phyloP scores from a whole-genome alignment of 2,888 invertebrate genomes.

The Drosophila rubida region DNA sequence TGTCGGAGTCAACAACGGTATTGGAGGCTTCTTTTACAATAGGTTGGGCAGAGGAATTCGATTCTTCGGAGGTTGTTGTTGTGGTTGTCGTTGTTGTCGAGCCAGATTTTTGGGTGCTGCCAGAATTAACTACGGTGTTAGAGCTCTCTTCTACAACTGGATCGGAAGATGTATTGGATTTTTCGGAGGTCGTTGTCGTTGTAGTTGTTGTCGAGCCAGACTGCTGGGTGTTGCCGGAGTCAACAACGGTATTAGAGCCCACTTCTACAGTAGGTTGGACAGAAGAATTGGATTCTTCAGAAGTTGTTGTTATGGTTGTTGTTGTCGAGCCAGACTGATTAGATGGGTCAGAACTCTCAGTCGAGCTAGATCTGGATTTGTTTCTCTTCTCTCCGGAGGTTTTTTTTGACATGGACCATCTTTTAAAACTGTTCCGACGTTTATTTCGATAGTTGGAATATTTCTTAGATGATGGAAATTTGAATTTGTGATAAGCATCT shows the following conservation, averaged over 20 bases:
- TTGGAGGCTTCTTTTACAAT: background rate
- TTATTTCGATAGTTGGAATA: conserved; percentile 1
- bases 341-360: background rate
- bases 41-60: background rate
- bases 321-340: background rate
- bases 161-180: background rate
- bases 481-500: background rate
- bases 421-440: background rate
- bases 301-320: background rate
- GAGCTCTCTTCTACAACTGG: background rate
- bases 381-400: background rate
- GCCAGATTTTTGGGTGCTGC: conserved; percentile 6
- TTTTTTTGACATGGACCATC: background rate
- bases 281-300: background rate
- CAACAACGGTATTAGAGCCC: background rate
- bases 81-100: conserved; percentile 13
- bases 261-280: background rate
- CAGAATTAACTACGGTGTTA: conserved; percentile 1
- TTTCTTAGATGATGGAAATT: background rate
- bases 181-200: conserved; percentile 23
- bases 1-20: conserved; percentile 2
- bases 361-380: background rate
- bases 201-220: conserved; percentile 7
- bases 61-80: conserved; percentile 15
- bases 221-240: background rate